phyloP scores from a whole-genome alignment of 2,888 invertebrate species.

The Agrilus biguttatus region DNA sequence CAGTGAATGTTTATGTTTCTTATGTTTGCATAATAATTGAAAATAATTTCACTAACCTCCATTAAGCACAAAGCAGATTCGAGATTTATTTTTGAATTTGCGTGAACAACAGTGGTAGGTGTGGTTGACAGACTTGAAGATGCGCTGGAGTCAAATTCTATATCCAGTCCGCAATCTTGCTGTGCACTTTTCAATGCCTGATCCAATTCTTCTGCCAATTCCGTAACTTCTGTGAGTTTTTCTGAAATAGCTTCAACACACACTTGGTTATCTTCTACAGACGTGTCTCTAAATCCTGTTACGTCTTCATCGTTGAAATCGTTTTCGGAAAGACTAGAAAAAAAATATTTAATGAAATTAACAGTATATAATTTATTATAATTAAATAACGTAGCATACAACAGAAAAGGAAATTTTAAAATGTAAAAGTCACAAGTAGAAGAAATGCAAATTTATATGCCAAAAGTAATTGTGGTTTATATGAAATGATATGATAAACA shows the following conservation, averaged over 20 bases:
- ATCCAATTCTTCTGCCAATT: conserved; percentile 52
- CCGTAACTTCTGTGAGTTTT: conserved; percentile 47
- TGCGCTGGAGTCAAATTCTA: not conserved
- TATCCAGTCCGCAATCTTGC: conserved; percentile 23
- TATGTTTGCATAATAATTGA: too few species aligned
- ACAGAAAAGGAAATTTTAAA: too few species aligned
- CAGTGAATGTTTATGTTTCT: too few species aligned
- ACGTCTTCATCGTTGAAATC: conserved; percentile 11
- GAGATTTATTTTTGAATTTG: not conserved
- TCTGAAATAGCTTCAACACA: conserved; percentile 54
- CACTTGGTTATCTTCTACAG: conserved; percentile 34
- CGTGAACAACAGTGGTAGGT: conserved; percentile 8
- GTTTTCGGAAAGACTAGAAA: conserved; percentile 15
- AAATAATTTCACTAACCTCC: not conserved
- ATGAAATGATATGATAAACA: too few species aligned
- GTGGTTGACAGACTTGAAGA: conserved; percentile 8
- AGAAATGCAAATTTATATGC: too few species aligned
- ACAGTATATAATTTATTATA: not conserved
- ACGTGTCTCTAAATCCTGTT: conserved; percentile 7
- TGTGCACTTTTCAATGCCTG: conserved; percentile 39
- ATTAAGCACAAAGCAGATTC: not conserved
- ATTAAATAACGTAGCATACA: not conserved
- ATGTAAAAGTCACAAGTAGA: too few species aligned
- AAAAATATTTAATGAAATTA: not conserved
- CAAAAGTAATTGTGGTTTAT: too few species aligned